Percentiles rank a stretch among this genome's conserved stretches.
Evolutionary conservation across 2,113 vertebrate species (phyloP).

Genomic region (Osmerus eperlanus): DNA sequence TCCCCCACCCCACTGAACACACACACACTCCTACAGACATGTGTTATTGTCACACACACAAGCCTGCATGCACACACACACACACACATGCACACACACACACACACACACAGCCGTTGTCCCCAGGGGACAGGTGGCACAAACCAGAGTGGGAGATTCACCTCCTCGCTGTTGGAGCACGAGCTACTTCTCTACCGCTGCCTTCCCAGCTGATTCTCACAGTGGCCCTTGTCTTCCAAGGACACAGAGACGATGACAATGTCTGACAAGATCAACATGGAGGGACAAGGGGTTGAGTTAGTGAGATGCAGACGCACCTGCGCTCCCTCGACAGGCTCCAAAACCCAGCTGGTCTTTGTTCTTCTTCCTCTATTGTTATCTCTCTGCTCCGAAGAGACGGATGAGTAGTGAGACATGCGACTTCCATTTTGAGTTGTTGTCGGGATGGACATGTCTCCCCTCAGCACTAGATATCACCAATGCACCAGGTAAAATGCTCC

Average conservation of each 20-base stretch:
- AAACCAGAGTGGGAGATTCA: neutral
- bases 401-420: too few relatives aligned
- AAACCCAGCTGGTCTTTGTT: too few relatives aligned
- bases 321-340: neutral
- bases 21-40: slow-evolving; percentile 23
- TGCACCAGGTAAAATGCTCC: too few relatives aligned
- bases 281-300: neutral
- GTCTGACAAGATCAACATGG: neutral
- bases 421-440: too few relatives aligned
- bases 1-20: neutral
- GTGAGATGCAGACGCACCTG: neutral
- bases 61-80: neutral
- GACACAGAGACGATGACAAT: neutral
- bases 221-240: neutral
- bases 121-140: neutral
- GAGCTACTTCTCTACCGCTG: neutral
- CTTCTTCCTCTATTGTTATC: too few relatives aligned
- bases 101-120: neutral
- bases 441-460: too few relatives aligned
- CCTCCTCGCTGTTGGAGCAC: neutral
- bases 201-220: neutral
- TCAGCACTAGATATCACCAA: too few relatives aligned
- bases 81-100: too few relatives aligned
- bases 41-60: neutral
- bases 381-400: too few relatives aligned